Evolutionary conservation across 2,888 invertebrate genomes (phyloP).

Genomic region (Hirtodrosophila alboralis): DNA sequence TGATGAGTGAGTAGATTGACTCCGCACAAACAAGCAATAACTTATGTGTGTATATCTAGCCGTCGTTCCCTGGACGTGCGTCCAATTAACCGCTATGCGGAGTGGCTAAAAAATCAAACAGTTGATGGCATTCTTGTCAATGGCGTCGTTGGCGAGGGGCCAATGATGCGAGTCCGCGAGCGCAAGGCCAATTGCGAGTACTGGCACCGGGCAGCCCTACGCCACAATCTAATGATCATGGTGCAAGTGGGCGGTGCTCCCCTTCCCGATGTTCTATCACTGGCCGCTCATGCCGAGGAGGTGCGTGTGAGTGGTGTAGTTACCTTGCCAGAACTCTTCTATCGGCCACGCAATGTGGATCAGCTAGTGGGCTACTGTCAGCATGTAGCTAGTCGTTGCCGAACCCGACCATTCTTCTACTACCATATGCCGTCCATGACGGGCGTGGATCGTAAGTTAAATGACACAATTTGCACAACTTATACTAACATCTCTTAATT

Average conservation of each 20-base stretch:
- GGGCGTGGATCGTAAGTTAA: conserved; percentile 88
- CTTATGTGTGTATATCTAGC: conserved; percentile 44
- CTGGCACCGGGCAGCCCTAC: conserved; percentile 86
- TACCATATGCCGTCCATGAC: conserved; percentile 92
- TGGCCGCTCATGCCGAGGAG: conserved; percentile 88
- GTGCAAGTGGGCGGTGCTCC: conserved; percentile 90
- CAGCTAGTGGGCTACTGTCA: conserved; percentile 88
- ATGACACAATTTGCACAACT: not conserved
- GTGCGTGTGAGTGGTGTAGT: conserved; percentile 88
- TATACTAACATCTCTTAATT: not conserved
- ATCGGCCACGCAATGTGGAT: conserved; percentile 87
- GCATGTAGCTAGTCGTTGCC: conserved; percentile 88
- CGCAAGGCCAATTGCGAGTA: conserved; percentile 88
- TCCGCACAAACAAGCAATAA: not conserved
- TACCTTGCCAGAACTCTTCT: conserved; percentile 91
- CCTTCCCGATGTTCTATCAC: conserved; percentile 88
- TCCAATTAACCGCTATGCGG: conserved; percentile 87
- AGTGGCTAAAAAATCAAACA: conserved; percentile 86
- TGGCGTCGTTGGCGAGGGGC: conserved; percentile 92
- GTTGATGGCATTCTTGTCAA: conserved; percentile 90
- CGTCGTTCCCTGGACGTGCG: conserved; percentile 85
- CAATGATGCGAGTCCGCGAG: conserved; percentile 88
- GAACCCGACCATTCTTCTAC: conserved; percentile 91
- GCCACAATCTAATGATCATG: conserved; percentile 87
- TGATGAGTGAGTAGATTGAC: conserved; percentile 84